phyloP scores from a whole-genome alignment of 2,113 vertebrate species.

The Corvus hawaiiensis region DNA sequence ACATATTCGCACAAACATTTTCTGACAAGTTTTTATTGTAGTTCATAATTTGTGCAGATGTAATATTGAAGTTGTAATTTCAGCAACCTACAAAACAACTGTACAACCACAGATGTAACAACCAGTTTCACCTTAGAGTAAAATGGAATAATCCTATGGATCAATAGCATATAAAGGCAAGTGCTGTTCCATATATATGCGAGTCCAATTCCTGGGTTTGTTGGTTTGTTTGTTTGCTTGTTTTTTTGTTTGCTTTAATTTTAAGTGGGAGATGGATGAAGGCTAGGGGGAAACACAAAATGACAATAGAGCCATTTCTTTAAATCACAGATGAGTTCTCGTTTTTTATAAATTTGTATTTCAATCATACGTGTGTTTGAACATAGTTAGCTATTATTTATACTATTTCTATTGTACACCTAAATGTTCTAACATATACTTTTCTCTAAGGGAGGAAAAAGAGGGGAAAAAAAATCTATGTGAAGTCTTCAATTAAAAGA shows the following conservation, averaged over 20 bases:
- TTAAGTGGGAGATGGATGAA: not conserved
- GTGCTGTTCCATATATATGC: not conserved
- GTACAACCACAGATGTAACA: not conserved
- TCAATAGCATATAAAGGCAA: not conserved
- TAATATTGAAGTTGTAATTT: not conserved
- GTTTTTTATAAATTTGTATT: not conserved
- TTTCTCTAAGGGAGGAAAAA: not conserved
- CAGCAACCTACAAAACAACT: not conserved
- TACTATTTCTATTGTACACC: not conserved
- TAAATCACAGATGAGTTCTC: not conserved
- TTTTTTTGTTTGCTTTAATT: not conserved
- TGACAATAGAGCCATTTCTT: not conserved
- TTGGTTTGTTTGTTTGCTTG: not conserved
- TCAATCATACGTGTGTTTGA: not conserved
- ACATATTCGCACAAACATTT: not conserved
- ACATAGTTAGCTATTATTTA: not conserved
- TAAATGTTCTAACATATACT: not conserved
- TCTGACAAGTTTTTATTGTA: not conserved
- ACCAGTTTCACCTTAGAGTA: not conserved
- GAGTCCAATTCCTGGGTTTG: not conserved
- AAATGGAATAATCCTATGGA: not conserved
- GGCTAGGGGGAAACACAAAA: not conserved
- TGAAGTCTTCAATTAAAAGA: not conserved
- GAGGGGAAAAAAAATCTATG: not conserved
- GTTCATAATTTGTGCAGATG: not conserved